These are phyloP conservation scores for Chauna torquata DNA, from an alignment of 2,113 vertebrate genomes.

Conservation along the genomic window DNA sequence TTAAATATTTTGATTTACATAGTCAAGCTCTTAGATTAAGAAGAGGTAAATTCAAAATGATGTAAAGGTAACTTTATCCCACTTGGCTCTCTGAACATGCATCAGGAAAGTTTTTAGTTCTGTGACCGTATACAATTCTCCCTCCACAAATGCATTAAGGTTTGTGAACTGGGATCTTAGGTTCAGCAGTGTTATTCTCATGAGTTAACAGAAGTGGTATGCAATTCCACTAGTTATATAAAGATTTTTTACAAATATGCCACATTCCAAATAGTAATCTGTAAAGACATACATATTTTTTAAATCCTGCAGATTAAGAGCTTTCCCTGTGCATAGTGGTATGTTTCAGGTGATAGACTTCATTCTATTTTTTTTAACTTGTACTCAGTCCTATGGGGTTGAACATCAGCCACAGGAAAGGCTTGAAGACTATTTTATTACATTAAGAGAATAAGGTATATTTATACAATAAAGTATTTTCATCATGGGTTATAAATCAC, in stretches of 20 bases:
- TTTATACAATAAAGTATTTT: not conserved
- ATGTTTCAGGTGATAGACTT: not conserved
- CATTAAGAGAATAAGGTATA: not conserved
- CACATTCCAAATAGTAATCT: not conserved
- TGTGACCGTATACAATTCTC: not conserved
- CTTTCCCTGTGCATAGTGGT: rapidly evolving
- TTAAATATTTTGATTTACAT: not conserved
- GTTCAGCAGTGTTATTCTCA: not conserved
- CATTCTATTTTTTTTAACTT: not conserved
- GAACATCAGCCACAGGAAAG: not conserved
- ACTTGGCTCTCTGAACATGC: not conserved
- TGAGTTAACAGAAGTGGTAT: not conserved
- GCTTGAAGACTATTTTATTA: not conserved
- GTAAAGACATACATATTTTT: not conserved
- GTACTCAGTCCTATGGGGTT: not conserved
- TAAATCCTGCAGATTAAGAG: not conserved
- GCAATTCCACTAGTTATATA: not conserved
- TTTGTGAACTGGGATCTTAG: not conserved
- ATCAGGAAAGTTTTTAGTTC: not conserved
- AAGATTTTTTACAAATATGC: not conserved
- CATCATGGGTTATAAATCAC: not conserved
- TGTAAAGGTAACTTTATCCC: not conserved
- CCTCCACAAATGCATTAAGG: not conserved
- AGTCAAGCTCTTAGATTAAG: not conserved
- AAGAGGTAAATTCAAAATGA: not conserved